phyloP scores from a whole-genome alignment of 2,113 vertebrate species.

The Xyliphius kryptos region DNA sequence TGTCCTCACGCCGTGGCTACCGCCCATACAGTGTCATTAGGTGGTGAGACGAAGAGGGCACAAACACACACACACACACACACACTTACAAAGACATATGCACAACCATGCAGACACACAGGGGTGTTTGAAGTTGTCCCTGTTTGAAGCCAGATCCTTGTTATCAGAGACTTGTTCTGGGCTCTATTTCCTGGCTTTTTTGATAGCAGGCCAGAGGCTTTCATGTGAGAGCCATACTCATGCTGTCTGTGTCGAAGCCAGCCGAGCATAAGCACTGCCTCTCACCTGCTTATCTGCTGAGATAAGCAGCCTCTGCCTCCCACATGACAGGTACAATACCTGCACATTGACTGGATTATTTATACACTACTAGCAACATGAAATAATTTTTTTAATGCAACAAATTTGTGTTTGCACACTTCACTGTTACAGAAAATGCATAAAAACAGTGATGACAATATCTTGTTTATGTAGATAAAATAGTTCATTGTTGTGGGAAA shows the following conservation, averaged over 20 bases:
- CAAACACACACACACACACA: conserved; percentile 44
- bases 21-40: conserved; percentile 61
- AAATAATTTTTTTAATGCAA: no score
- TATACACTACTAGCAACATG: neutral
- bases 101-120: conserved; percentile 38
- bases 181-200: conserved; percentile 74
- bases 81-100: conserved; percentile 26
- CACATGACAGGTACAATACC: conserved; percentile 49
- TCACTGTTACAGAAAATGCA: no score
- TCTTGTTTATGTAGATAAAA: no score
- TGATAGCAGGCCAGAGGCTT: conserved; percentile 67
- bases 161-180: conserved; percentile 81
- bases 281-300: conserved; percentile 60
- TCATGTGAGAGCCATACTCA: conserved; percentile 74
- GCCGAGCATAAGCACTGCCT: conserved; percentile 56
- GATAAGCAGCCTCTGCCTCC: conserved; percentile 55
- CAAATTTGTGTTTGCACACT: no score
- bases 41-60: conserved; percentile 46
- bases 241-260: conserved; percentile 49
- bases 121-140: conserved; percentile 82
- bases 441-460: no score
- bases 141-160: conserved; percentile 83
- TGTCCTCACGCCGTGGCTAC: conserved; percentile 68
- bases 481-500: no score
- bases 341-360: neutral